These are phyloP conservation scores for Anorthoa munda DNA, from an alignment of 2,888 invertebrate species.

Conservation along the genomic window DNA sequence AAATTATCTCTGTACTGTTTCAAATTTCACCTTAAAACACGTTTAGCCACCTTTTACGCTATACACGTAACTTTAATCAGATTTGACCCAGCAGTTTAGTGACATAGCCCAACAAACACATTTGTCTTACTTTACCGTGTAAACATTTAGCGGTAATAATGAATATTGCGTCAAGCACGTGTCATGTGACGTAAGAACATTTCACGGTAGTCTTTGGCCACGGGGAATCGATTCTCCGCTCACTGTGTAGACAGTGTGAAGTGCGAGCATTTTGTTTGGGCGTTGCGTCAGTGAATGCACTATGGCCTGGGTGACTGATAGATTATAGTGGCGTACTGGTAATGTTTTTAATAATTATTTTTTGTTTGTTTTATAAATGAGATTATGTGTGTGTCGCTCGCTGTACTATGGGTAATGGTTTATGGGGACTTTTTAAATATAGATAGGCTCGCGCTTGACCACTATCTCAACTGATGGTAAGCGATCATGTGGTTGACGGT, in stretches of 20 bases:
- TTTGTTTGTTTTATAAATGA: constrained; percentile 30
- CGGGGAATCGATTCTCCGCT: constrained; percentile 45
- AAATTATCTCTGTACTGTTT: background rate
- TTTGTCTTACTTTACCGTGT: constrained; percentile 30
- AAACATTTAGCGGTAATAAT: constrained; percentile 52
- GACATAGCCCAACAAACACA: constrained; percentile 40
- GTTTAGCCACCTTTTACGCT: constrained; percentile 7
- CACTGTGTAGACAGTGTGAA: constrained; percentile 20
- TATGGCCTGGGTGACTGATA: constrained; percentile 30
- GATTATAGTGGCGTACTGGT: constrained; percentile 4
- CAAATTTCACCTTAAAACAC: constrained; percentile 3
- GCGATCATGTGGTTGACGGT: no score
- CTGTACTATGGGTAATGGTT: no score
- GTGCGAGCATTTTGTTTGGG: constrained; percentile 30
- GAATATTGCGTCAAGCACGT: constrained; percentile 53
- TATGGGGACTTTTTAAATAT: no score
- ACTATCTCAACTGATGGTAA: no score
- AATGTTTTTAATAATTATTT: constrained; percentile 29
- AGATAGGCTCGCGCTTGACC: no score
- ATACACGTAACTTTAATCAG: constrained; percentile 20
- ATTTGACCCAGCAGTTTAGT: constrained; percentile 50
- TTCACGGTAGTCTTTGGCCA: constrained; percentile 22
- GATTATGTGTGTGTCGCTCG: no score
- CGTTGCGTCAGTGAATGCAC: constrained; percentile 32
- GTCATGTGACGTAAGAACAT: constrained; percentile 49